These are phyloP conservation scores for Argyresthia goedartella DNA, from an alignment of 2,888 invertebrate species.

Conservation along the genomic window DNA sequence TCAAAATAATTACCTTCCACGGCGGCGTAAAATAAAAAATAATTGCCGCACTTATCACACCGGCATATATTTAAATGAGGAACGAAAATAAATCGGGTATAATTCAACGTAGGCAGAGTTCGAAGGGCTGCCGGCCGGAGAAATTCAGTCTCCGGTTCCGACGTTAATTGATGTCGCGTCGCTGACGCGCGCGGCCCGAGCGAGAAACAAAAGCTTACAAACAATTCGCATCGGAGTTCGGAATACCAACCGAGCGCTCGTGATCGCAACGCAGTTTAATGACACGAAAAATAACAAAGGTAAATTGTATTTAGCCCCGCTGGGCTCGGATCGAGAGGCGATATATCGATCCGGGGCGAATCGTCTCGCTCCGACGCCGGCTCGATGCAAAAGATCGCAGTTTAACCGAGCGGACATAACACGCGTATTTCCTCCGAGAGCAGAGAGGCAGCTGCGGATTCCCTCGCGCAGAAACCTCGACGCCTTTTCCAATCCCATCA, in stretches of 20 bases:
- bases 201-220: slow-evolving; percentile 68
- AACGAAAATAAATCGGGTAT: slow-evolving; percentile 39
- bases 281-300: slow-evolving; percentile 72
- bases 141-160: slow-evolving; percentile 56
- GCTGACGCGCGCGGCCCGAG: slow-evolving; percentile 41
- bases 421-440: slow-evolving; percentile 5
- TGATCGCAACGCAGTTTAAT: slow-evolving; percentile 70
- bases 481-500: slow-evolving; percentile 34
- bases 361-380: slow-evolving; percentile 36
- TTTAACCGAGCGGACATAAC: slow-evolving; percentile 49
- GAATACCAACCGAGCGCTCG: slow-evolving; percentile 65
- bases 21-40: too few species aligned
- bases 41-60: too few species aligned
- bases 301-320: slow-evolving; percentile 68
- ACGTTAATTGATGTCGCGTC: slow-evolving; percentile 69
- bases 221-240: slow-evolving; percentile 68
- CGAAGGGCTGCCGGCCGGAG: slow-evolving; percentile 38
- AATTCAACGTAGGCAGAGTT: slow-evolving; percentile 42
- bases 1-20: too few species aligned
- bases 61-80: slow-evolving; percentile 17
- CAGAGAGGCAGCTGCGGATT: slow-evolving; percentile 8
- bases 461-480: slow-evolving; percentile 33
- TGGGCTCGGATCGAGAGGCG: slow-evolving; percentile 45
- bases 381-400: slow-evolving; percentile 34
- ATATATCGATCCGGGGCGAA: slow-evolving; percentile 49